phyloP scores from a whole-genome alignment of 2,797 vertebrate genomes.

The Micromesistius poutassou region DNA sequence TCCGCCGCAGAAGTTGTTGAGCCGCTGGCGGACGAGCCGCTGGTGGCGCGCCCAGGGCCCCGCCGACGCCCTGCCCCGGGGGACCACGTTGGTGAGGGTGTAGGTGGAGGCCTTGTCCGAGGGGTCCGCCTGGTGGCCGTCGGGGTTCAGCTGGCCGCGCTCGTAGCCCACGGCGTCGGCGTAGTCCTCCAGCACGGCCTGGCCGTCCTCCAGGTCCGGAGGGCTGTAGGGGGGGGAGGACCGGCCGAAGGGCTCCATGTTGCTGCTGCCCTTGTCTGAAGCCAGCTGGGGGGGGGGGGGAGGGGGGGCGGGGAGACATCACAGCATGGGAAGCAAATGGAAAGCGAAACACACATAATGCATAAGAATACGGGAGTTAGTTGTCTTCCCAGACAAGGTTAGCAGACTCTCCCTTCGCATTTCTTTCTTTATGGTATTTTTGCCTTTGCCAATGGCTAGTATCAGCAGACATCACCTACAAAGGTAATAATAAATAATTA shows the following conservation, averaged over 20 bases:
- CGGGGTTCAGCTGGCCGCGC: conserved; percentile 66
- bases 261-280: conserved; percentile 67
- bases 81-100: conserved; percentile 70
- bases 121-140: conserved; percentile 66
- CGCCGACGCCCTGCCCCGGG: conserved; percentile 63
- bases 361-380: neutral
- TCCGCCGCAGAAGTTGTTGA: conserved; percentile 73
- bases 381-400: neutral
- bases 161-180: conserved; percentile 67
- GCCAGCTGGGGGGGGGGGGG: conserved; percentile 51
- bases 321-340: neutral
- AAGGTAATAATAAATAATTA: too few species aligned
- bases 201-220: conserved; percentile 73
- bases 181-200: conserved; percentile 69
- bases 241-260: conserved; percentile 71
- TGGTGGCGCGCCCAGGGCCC: conserved; percentile 64
- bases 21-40: conserved; percentile 62
- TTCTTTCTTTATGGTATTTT: too few species aligned
- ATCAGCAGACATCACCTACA: too few species aligned
- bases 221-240: conserved; percentile 67
- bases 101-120: conserved; percentile 71
- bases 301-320: neutral
- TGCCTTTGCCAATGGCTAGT: too few species aligned
- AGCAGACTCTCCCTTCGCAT: too few species aligned
- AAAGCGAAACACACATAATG: neutral